These are phyloP conservation scores for Cheilosia soror DNA, from an alignment of 2,888 invertebrate genomes.

Conservation along the genomic window DNA sequence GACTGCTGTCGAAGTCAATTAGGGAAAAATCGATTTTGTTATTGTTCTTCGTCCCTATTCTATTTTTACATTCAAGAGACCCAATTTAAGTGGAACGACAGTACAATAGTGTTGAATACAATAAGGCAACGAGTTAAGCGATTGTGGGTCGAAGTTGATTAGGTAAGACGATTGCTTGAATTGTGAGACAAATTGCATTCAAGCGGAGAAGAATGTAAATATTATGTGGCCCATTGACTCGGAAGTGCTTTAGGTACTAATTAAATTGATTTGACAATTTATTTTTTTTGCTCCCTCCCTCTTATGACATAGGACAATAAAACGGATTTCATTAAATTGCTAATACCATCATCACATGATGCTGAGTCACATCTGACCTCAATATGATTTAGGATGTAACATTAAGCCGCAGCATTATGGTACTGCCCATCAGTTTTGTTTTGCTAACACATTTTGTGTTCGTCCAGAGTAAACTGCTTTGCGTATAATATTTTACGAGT, in stretches of 20 bases:
- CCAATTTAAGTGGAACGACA: constrained; percentile 49
- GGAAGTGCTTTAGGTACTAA: background rate
- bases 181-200: constrained; percentile 47
- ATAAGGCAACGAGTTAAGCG: background rate
- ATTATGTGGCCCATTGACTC: background rate
- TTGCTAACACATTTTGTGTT: background rate
- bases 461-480: constrained; percentile 15
- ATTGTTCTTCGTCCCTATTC: constrained; percentile 16
- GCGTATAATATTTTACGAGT: constrained; percentile 37
- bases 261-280: background rate
- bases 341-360: constrained; percentile 6
- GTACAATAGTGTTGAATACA: constrained; percentile 18
- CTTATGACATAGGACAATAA: background rate
- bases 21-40: constrained; percentile 61
- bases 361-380: constrained; percentile 23
- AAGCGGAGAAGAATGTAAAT: constrained; percentile 21
- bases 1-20: constrained; percentile 65
- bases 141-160: constrained; percentile 50
- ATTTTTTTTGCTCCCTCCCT: background rate
- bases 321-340: constrained; percentile 8
- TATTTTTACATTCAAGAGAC: constrained; percentile 38
- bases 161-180: constrained; percentile 47
- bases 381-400: constrained; percentile 48
- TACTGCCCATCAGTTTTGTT: constrained; percentile 20
- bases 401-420: constrained; percentile 40